Percentiles rank a stretch among this genome's conserved stretches.
Conservation (phyloP, 2,797 vertebrate genomes). For the Rachycentron canadum region DNA sequence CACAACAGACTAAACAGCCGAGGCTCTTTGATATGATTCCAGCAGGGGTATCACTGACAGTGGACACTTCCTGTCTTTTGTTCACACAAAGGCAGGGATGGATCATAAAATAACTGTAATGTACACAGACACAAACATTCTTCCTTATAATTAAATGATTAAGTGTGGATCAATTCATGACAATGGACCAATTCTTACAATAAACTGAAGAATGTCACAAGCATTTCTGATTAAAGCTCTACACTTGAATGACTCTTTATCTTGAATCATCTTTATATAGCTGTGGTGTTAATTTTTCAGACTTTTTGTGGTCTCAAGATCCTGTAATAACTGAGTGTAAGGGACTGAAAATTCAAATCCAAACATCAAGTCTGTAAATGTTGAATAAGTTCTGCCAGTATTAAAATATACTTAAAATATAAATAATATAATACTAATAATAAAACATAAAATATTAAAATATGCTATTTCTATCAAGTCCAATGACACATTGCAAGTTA, state of each 20-base stretch:
- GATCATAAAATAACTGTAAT: conserved; percentile 20
- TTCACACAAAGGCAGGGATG: background rate
- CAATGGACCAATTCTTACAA: background rate
- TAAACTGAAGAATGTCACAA: background rate
- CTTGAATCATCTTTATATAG: too few species aligned
- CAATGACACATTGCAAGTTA: background rate
- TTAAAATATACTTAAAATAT: too few species aligned
- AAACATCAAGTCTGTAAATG: background rate
- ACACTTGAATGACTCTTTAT: background rate
- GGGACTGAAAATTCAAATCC: background rate
- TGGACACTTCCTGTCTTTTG: conserved; percentile 31
- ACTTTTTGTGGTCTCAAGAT: background rate
- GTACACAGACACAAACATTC: background rate
- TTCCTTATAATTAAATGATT: conserved; percentile 15
- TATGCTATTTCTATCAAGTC: background rate
- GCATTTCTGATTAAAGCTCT: conserved; percentile 12
- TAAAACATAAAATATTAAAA: conserved; percentile 3
- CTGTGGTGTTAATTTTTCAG: background rate
- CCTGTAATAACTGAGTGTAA: background rate
- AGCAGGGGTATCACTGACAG: conserved; percentile 24
- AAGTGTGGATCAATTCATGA: conserved; percentile 3
- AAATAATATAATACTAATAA: too few species aligned
- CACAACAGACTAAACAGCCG: conserved; percentile 34
- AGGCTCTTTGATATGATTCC: conserved; percentile 48
- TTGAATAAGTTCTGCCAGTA: background rate